A percentile compares a stretch with the other conserved stretches of the same genome.
phyloP scores from a whole-genome alignment of 1,140 invertebrate species.

The Procambarus clarkii region DNA sequence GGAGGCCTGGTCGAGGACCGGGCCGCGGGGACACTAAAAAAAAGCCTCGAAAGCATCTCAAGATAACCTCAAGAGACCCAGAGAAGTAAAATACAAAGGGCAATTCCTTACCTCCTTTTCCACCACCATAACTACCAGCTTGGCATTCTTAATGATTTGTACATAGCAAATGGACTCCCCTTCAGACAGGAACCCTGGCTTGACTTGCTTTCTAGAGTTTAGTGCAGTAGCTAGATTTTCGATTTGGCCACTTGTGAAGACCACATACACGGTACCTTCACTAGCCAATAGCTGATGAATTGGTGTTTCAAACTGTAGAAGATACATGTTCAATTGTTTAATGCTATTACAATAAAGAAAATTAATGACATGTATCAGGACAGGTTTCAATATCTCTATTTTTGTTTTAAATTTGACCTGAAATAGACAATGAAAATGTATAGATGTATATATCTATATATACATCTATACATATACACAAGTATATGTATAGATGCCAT shows the following conservation, averaged over 20 bases:
- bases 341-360: too few species aligned
- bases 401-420: too few species aligned
- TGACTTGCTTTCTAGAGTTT: background rate
- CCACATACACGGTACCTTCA: slow-evolving; percentile 21
- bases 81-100: background rate
- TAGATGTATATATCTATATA: too few species aligned
- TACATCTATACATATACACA: too few species aligned
- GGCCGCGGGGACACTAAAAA: too few species aligned
- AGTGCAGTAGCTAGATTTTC: slow-evolving; percentile 12
- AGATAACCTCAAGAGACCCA: background rate
- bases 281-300: slow-evolving; percentile 26
- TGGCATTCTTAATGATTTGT: slow-evolving; percentile 17
- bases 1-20: too few species aligned
- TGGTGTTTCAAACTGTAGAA: slow-evolving; percentile 36
- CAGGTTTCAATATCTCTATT: too few species aligned
- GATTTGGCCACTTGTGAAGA: slow-evolving; percentile 43
- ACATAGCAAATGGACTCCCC: slow-evolving; percentile 41
- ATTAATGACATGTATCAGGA: too few species aligned
- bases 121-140: slow-evolving; percentile 7
- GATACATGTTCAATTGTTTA: too few species aligned
- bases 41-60: too few species aligned
- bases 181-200: slow-evolving; percentile 20
- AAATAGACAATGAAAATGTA: too few species aligned
- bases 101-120: background rate
- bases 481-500: too few species aligned